Conservation (phyloP, 2,113 vertebrate species). For the Myxocyprinus asiaticus region DNA sequence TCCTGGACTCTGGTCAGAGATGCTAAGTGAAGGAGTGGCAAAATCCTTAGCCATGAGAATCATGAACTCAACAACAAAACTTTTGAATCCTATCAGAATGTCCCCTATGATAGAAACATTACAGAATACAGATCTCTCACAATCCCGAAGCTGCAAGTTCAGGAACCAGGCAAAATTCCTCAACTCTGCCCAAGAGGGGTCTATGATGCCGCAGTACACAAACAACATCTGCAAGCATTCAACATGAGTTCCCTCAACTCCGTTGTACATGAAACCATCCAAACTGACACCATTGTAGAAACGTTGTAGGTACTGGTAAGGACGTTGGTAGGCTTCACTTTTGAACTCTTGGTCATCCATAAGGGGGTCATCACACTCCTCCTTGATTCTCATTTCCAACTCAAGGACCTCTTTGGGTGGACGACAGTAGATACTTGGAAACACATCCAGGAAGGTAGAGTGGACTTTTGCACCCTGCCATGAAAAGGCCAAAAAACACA, state of each 20-base stretch:
- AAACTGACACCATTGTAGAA: constrained; percentile 74
- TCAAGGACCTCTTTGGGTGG: constrained; percentile 88
- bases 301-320: constrained; percentile 88
- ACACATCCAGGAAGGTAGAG: constrained; percentile 80
- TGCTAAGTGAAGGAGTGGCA: constrained; percentile 87
- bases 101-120: constrained; percentile 77
- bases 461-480: constrained; percentile 58
- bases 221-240: constrained; percentile 89
- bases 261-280: constrained; percentile 76
- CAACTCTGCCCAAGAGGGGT: constrained; percentile 93
- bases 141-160: constrained; percentile 86
- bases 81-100: constrained; percentile 86
- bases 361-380: constrained; percentile 68
- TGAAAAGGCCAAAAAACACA: background rate
- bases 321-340: constrained; percentile 87
- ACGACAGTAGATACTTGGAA: constrained; percentile 85
- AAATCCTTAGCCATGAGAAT: constrained; percentile 96
- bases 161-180: constrained; percentile 89
- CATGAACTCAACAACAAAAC: constrained; percentile 94
- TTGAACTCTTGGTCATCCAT: constrained; percentile 85
- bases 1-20: constrained; percentile 89
- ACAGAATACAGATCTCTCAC: constrained; percentile 89
- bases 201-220: constrained; percentile 81
- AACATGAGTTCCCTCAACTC: constrained; percentile 78
- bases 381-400: constrained; percentile 63